Percentiles rank a stretch among this genome's conserved stretches.
These are phyloP conservation scores for Chlamydotis undulata DNA, from an alignment of 2,113 vertebrate genomes.

Conservation along the genomic window DNA sequence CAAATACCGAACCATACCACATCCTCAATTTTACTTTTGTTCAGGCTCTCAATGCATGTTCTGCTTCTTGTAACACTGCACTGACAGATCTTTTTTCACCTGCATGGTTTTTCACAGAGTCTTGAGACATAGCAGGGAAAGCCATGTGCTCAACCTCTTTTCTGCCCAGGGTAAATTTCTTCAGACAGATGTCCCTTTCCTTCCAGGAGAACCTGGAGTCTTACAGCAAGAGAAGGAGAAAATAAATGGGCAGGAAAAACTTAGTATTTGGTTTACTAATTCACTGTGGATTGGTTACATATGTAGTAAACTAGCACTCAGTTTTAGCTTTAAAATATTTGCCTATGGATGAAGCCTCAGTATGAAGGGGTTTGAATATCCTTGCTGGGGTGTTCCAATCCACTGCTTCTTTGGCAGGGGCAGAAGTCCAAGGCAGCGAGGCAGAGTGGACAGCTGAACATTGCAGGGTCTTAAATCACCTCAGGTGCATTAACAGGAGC, in stretches of 20 bases:
- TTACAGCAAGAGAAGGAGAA: constrained; percentile 20
- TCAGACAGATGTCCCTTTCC: constrained; percentile 33
- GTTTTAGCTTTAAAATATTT: constrained; percentile 15
- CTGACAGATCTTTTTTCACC: constrained; percentile 55
- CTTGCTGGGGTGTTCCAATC: not conserved
- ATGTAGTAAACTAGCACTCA: not conserved
- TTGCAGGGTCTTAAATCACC: not conserved
- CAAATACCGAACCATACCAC: not conserved
- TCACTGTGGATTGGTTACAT: constrained; percentile 4
- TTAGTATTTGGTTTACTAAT: constrained; percentile 2
- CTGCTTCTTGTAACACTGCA: constrained; percentile 51
- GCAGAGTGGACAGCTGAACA: not conserved
- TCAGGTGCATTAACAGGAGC: not conserved
- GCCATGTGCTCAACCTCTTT: constrained; percentile 55
- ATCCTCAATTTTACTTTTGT: constrained; percentile 27
- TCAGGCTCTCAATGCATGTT: not conserved
- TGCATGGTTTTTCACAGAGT: constrained; percentile 19
- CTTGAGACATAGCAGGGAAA: constrained; percentile 23
- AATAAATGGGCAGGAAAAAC: constrained; percentile 39
- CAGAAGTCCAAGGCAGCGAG: not conserved
- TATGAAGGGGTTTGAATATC: not conserved
- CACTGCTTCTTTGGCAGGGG: not conserved
- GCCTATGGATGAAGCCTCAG: not conserved
- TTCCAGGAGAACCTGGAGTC: constrained; percentile 11
- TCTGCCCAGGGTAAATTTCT: constrained; percentile 30